Percentiles rank a stretch among this genome's conserved stretches.
Evolutionary conservation across 2,797 vertebrate species (phyloP).

Genomic region (Arremon aurantiirostris): DNA sequence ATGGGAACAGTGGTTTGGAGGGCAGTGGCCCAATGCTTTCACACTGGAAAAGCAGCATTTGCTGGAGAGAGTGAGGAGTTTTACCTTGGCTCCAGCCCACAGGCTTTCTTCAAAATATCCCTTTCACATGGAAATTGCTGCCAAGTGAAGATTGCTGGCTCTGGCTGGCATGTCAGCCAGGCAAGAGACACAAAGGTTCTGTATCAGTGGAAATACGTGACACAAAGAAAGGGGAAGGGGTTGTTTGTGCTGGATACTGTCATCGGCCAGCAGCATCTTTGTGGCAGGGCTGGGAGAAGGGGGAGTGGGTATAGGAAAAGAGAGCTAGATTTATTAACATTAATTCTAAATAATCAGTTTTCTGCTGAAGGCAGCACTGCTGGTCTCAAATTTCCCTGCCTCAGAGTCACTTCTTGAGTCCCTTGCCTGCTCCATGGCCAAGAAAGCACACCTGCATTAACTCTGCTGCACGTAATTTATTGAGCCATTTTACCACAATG

Average conservation of each 20-base stretch:
- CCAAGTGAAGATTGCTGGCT: constrained; percentile 41
- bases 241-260: not conserved
- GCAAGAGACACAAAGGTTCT: constrained; percentile 1
- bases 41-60: constrained; percentile 30
- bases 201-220: not conserved
- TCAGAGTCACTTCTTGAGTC: not conserved
- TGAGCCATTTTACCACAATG: not conserved
- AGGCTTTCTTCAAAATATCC: constrained; percentile 22
- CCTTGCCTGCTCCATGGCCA: not conserved
- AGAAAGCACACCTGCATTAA: constrained; percentile 42
- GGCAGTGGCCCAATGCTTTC: not conserved
- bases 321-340: constrained; percentile 32
- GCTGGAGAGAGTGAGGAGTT: not conserved
- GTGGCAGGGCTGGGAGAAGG: not conserved
- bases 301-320: not conserved
- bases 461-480: not conserved
- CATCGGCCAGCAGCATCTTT: not conserved
- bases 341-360: constrained; percentile 40
- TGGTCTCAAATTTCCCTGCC: constrained; percentile 40
- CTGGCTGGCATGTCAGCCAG: constrained; percentile 21
- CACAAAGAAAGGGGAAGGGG: not conserved
- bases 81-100: not conserved
- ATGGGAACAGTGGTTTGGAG: not conserved
- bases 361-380: not conserved
- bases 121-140: constrained; percentile 59